Conservation (phyloP, 92 coral and sea anemone genomes). For the Bergia puertoricense region DNA sequence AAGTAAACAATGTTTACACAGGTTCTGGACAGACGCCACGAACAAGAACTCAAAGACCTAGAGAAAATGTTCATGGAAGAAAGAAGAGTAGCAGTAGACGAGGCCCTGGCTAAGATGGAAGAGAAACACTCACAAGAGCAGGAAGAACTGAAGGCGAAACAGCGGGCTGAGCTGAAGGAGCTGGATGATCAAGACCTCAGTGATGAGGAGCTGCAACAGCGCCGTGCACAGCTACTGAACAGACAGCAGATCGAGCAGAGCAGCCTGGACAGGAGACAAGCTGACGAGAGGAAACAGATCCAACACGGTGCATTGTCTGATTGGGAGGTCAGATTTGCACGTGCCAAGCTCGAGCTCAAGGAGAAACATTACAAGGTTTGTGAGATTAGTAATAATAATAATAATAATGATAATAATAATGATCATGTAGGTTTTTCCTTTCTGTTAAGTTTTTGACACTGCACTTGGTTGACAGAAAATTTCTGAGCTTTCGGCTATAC, state of each 20-base stretch:
- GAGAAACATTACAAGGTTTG: constrained; percentile 98
- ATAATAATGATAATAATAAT: no score
- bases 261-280: constrained; percentile 85
- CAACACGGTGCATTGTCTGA: constrained; percentile 90
- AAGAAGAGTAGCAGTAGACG: constrained; percentile 93
- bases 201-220: constrained; percentile 86
- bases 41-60: constrained; percentile 84
- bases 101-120: constrained; percentile 93
- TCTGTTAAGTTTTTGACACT: no score
- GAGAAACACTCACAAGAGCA: constrained; percentile 86
- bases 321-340: constrained; percentile 98
- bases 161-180: constrained; percentile 75
- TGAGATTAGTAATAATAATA: not conserved
- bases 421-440: no score
- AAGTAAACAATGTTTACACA: constrained; percentile 19
- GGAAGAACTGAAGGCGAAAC: constrained; percentile 77
- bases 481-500: no score
- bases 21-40: constrained; percentile 95
- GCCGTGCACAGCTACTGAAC: constrained; percentile 88
- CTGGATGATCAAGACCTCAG: constrained; percentile 73
- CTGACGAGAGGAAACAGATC: constrained; percentile 81
- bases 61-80: constrained; percentile 94
- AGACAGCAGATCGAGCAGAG: constrained; percentile 94
- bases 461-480: no score
- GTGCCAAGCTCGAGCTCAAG: constrained; percentile 94